Conservation (phyloP, 2,797 vertebrate species). For the Selene dorsalis region DNA sequence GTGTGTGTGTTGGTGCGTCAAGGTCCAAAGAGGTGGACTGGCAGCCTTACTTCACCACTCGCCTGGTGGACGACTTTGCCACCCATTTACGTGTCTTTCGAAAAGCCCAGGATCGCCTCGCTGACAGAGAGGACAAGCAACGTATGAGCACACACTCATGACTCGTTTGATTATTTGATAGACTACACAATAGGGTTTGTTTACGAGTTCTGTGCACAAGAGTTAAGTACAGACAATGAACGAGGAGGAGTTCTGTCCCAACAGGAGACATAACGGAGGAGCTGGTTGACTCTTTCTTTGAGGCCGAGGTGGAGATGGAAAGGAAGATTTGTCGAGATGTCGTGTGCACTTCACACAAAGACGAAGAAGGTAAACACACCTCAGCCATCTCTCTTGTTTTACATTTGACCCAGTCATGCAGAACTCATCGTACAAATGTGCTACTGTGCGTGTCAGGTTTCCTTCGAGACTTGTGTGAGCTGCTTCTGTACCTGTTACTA, state of each 20-base stretch:
- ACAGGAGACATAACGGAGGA: slow-evolving; percentile 92
- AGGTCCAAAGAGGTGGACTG: slow-evolving; percentile 97
- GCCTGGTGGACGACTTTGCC: slow-evolving; percentile 98
- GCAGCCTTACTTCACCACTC: slow-evolving; percentile 99
- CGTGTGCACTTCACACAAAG: slow-evolving; percentile 95
- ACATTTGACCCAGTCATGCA: neutral
- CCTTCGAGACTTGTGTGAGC: slow-evolving; percentile 97
- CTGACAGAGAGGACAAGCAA: slow-evolving; percentile 93
- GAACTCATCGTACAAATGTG: neutral
- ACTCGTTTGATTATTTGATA: no score
- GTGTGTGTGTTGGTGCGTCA: slow-evolving; percentile 4
- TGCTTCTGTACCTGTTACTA: slow-evolving; percentile 99
- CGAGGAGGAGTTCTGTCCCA: slow-evolving; percentile 12
- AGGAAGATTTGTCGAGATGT: slow-evolving; percentile 96
- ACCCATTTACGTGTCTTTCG: slow-evolving; percentile 98
- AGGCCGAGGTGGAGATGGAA: slow-evolving; percentile 99
- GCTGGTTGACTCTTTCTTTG: slow-evolving; percentile 96
- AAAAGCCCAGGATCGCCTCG: slow-evolving; percentile 96
- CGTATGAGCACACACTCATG: slow-evolving; percentile 77
- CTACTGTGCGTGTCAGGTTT: slow-evolving; percentile 86
- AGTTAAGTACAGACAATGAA: neutral
- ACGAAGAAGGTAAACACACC: slow-evolving; percentile 92
- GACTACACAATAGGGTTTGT: neutral
- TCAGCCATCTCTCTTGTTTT: neutral
- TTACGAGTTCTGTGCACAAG: neutral